Conservation (phyloP, 2,888 invertebrate species). For the Mimas tiliae region DNA sequence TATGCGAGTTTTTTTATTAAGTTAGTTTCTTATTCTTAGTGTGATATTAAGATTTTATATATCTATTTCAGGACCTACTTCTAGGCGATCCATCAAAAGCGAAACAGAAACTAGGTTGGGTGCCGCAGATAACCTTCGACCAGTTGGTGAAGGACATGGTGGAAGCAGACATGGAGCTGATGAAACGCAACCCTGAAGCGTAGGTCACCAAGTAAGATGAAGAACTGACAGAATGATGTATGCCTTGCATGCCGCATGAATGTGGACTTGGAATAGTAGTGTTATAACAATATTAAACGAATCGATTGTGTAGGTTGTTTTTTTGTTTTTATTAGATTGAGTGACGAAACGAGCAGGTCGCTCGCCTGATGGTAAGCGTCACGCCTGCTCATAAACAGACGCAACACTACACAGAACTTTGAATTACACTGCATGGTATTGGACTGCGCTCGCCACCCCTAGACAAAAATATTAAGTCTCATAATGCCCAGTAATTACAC, state of each 20-base stretch:
- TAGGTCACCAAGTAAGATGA: slow-evolving; percentile 63
- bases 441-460: no score
- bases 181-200: slow-evolving; percentile 96
- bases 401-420: no score
- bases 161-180: slow-evolving; percentile 93
- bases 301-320: not conserved
- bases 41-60: no score
- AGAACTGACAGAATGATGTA: not conserved
- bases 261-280: not conserved
- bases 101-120: slow-evolving; percentile 93
- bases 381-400: no score
- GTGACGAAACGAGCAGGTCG: no score
- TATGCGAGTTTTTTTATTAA: no score
- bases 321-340: no score
- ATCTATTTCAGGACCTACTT: slow-evolving; percentile 88
- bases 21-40: no score
- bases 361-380: no score
- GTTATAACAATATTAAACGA: not conserved
- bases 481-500: no score
- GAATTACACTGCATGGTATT: no score
- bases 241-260: slow-evolving; percentile 1
- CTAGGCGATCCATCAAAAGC: slow-evolving; percentile 98
- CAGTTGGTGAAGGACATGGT: slow-evolving; percentile 98
- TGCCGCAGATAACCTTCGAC: slow-evolving; percentile 91
- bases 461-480: no score